These are phyloP conservation scores for Dysmachus trigonus DNA, from an alignment of 2,888 invertebrate species.

Conservation along the genomic window DNA sequence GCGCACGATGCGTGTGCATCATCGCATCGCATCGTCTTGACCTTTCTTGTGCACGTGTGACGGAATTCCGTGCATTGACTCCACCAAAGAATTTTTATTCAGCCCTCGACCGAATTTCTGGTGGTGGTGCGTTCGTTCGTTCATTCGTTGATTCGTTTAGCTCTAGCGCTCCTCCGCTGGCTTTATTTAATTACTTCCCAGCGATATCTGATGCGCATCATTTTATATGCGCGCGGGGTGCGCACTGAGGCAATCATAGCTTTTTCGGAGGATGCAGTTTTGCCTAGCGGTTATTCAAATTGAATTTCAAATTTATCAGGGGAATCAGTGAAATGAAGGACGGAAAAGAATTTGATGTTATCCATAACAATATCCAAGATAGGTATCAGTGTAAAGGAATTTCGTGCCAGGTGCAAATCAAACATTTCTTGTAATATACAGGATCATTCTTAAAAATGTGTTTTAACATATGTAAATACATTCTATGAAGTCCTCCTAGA, in stretches of 20 bases:
- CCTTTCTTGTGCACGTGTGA: conserved; percentile 40
- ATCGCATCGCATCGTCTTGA: background rate
- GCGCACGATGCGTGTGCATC: background rate
- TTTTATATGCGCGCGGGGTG: conserved; percentile 26
- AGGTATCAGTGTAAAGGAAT: background rate
- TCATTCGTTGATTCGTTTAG: too few relatives aligned
- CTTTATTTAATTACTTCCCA: background rate
- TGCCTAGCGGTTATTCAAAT: background rate
- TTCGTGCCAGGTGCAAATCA: background rate
- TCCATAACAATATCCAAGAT: background rate
- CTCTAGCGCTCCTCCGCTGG: background rate
- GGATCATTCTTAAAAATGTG: too few relatives aligned
- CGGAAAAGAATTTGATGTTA: background rate
- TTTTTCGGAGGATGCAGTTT: background rate
- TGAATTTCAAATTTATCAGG: background rate
- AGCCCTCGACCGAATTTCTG: conserved; percentile 12
- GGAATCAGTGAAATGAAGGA: background rate
- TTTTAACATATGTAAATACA: too few relatives aligned
- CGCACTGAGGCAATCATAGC: background rate
- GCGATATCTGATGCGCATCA: background rate
- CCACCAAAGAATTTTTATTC: conserved; percentile 18
- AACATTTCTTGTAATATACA: too few relatives aligned
- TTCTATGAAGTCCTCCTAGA: too few relatives aligned
- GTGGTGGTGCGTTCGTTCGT: background rate
- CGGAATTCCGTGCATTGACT: conserved; percentile 42